phyloP scores from a whole-genome alignment of 2,797 vertebrate genomes.

The Ibycter americanus region DNA sequence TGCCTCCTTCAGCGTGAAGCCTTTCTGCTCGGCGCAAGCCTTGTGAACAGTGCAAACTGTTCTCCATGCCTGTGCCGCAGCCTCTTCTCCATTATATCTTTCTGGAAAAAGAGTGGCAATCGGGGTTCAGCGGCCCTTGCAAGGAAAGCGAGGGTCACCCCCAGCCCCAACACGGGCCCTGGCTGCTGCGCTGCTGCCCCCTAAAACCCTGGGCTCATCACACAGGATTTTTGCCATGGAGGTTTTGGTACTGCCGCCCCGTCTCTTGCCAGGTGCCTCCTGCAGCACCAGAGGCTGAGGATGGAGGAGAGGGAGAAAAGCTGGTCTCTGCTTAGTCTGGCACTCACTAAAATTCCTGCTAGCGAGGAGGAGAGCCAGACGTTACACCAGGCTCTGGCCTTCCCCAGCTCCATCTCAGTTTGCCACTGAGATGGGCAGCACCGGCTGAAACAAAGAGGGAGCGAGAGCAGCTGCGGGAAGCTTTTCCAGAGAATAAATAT shows the following conservation, averaged over 20 bases:
- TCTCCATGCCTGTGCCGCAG: accelerated
- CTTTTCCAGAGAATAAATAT: slow-evolving; percentile 58
- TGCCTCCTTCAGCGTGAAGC: not conserved
- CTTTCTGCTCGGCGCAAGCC: too few relatives aligned
- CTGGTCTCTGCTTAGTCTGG: not conserved
- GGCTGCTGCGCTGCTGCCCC: not conserved
- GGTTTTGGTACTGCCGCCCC: not conserved
- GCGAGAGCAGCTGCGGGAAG: slow-evolving; percentile 13
- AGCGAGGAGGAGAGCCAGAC: not conserved
- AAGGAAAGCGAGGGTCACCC: accelerated
- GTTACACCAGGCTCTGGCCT: not conserved
- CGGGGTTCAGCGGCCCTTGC: not conserved
- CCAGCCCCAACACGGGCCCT: accelerated
- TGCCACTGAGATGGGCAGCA: not conserved
- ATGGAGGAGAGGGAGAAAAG: not conserved
- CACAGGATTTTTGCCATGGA: not conserved
- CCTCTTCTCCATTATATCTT: not conserved
- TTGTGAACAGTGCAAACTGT: too few relatives aligned
- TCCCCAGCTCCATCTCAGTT: not conserved
- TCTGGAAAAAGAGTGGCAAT: not conserved
- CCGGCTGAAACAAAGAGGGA: slow-evolving; percentile 1
- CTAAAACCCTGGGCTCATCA: accelerated
- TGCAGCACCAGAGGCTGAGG: not conserved
- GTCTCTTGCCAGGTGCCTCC: not conserved
- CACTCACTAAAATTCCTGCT: not conserved